Conservation (phyloP, 2,113 vertebrate genomes). For the Ursus arctos region DNA sequence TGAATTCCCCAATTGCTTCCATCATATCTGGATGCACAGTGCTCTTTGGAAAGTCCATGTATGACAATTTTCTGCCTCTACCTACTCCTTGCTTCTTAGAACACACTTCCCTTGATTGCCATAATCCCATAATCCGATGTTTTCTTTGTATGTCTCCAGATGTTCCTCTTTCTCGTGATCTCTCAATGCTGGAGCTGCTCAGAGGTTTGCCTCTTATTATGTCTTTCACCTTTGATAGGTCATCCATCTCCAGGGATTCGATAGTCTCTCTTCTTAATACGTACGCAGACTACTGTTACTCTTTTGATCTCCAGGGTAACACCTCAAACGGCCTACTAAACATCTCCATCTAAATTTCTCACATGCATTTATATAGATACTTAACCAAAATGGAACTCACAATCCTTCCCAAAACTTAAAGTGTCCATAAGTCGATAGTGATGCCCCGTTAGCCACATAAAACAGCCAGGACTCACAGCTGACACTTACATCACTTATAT, state of each 20-base stretch:
- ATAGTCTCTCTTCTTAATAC: not conserved
- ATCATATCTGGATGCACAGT: not conserved
- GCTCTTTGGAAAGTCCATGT: not conserved
- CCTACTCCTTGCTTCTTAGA: not conserved
- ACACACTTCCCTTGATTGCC: not conserved
- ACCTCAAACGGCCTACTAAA: not conserved
- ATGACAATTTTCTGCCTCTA: not conserved
- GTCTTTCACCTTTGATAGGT: not conserved
- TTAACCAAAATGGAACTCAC: not conserved
- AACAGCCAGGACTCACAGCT: not conserved
- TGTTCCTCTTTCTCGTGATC: not conserved
- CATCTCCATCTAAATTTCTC: not conserved
- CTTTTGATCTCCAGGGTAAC: not conserved
- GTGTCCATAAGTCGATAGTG: not conserved
- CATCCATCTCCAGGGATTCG: not conserved
- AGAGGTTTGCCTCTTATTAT: not conserved
- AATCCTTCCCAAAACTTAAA: not conserved
- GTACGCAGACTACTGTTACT: not conserved
- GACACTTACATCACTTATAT: too few species aligned
- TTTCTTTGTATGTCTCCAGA: not conserved
- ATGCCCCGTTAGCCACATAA: not conserved
- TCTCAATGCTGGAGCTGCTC: not conserved
- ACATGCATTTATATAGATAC: not conserved
- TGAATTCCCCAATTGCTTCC: not conserved
- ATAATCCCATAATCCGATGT: not conserved